These are phyloP conservation scores for Strigamia transsilvanica DNA, from an alignment of 2,888 invertebrate species.

Conservation along the genomic window DNA sequence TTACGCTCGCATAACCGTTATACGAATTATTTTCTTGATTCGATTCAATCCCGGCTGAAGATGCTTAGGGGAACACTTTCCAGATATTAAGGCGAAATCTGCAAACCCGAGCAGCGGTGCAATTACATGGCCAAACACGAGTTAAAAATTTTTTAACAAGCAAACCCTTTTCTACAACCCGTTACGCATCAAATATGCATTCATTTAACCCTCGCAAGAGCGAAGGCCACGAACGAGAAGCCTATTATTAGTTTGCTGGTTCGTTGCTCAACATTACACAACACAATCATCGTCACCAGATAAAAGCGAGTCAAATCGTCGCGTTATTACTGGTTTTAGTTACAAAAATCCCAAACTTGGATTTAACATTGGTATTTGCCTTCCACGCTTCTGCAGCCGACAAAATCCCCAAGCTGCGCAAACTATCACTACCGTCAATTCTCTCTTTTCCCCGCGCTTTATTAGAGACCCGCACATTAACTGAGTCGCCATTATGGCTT, in stretches of 20 bases:
- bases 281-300: background rate
- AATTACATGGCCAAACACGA: background rate
- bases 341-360: no score
- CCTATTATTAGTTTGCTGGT: background rate
- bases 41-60: slow-evolving; percentile 17
- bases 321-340: no score
- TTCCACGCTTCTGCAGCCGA: no score
- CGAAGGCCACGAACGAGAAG: background rate
- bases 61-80: background rate
- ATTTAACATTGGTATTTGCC: no score
- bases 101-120: background rate
- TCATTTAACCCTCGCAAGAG: background rate
- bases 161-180: slow-evolving; percentile 8
- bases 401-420: no score
- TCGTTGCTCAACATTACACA: background rate
- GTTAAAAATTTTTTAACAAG: background rate
- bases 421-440: no score
- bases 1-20: background rate
- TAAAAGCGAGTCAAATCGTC: background rate
- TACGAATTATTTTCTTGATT: slow-evolving; percentile 15
- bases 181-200: slow-evolving; percentile 31
- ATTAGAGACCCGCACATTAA: no score
- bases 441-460: no score
- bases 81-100: background rate
- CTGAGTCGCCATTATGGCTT: no score